A percentile compares a stretch with the other conserved stretches of the same genome.
Evolutionary conservation across 1,140 invertebrate species (phyloP).

Genomic region (Periplaneta americana): DNA sequence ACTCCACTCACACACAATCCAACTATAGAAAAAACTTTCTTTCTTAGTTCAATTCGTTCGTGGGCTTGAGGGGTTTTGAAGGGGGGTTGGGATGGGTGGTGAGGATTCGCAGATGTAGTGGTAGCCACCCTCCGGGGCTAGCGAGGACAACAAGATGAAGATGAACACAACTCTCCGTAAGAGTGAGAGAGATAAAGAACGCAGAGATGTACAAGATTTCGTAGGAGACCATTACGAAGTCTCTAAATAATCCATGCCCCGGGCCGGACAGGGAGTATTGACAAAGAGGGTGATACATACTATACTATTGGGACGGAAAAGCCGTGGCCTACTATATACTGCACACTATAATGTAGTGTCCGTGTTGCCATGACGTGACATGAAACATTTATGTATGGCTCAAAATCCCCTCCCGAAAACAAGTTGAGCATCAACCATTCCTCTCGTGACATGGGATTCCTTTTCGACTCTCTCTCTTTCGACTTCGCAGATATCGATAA

Average conservation of each 20-base stretch:
- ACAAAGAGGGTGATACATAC: slow-evolving; percentile 3
- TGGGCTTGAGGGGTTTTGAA: slow-evolving; percentile 1
- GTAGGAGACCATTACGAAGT: slow-evolving; percentile 12
- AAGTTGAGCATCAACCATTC: neutral
- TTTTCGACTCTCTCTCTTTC: neutral
- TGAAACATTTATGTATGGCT: slow-evolving; percentile 13
- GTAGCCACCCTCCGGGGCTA: neutral
- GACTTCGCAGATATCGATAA: too few relatives aligned
- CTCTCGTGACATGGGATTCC: neutral
- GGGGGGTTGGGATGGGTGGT: neutral
- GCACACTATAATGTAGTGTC: neutral
- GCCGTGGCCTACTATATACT: too few relatives aligned
- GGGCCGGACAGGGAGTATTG: slow-evolving; percentile 1
- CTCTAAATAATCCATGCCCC: slow-evolving; percentile 16
- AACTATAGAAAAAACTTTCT: slow-evolving; percentile 5
- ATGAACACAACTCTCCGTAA: neutral
- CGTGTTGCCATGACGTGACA: slow-evolving; percentile 13
- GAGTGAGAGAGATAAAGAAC: neutral
- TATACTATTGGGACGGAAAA: neutral
- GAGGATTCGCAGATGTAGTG: neutral
- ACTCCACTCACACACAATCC: slow-evolving; percentile 2
- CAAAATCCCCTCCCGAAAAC: slow-evolving; percentile 6
- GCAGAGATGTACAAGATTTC: slow-evolving; percentile 14
- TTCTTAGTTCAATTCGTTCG: slow-evolving; percentile 8
- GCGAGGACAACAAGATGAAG: slow-evolving; percentile 3